Evolutionary conservation across 37 sponge, comb jelly and placozoan genomes (phyloP).

Genomic region (Agelas oroides): DNA sequence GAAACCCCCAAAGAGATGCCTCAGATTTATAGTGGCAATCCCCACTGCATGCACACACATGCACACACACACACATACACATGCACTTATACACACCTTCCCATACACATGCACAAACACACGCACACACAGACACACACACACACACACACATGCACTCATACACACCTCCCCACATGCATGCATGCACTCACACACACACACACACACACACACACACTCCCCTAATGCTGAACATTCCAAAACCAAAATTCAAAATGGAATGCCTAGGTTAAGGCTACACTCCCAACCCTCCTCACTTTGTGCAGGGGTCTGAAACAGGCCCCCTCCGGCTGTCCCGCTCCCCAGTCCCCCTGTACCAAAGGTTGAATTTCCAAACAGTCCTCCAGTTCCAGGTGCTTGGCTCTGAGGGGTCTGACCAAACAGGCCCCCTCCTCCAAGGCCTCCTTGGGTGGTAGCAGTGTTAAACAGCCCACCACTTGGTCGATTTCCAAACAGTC

Average conservation of each 20-base stretch:
- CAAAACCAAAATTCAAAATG: too few relatives aligned
- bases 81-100: too few relatives aligned
- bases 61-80: background rate
- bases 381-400: constrained; percentile 15
- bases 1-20: too few relatives aligned
- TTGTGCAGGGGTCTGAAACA: constrained; percentile 45
- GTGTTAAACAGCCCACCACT: background rate
- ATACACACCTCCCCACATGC: too few relatives aligned
- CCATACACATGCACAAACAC: too few relatives aligned
- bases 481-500: constrained; percentile 19
- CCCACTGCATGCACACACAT: background rate
- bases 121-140: too few relatives aligned
- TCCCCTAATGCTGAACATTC: too few relatives aligned
- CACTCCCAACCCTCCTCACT: background rate
- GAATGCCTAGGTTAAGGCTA: too few relatives aligned
- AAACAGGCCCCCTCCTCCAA: constrained; percentile 52
- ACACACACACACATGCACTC: too few relatives aligned
- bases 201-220: too few relatives aligned
- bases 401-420: constrained; percentile 35
- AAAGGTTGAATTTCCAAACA: constrained; percentile 7
- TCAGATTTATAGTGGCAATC: too few relatives aligned
- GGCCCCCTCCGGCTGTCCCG: constrained; percentile 13
- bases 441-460: background rate
- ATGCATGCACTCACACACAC: too few relatives aligned
- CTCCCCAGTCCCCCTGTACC: constrained; percentile 6